Conservation (phyloP, 1,140 invertebrate genomes). For the Holotrichia oblita region DNA sequence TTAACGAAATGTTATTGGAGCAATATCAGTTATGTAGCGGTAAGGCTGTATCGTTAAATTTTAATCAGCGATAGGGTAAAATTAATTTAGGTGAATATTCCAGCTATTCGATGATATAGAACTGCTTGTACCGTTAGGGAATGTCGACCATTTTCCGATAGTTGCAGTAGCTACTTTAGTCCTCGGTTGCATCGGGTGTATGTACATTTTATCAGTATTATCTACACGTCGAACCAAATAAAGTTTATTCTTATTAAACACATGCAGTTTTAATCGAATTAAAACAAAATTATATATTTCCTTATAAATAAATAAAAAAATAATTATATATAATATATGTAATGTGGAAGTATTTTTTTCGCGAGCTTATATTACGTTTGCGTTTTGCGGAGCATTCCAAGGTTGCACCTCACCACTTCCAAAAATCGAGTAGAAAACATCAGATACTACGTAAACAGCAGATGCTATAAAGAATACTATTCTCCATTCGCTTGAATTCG, state of each 20-base stretch:
- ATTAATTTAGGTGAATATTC: slow-evolving; percentile 47
- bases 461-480: slow-evolving; percentile 68
- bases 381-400: slow-evolving; percentile 59
- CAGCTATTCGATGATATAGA: slow-evolving; percentile 58
- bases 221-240: slow-evolving; percentile 43
- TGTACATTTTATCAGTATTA: slow-evolving; percentile 59
- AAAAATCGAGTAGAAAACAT: slow-evolving; percentile 68
- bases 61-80: slow-evolving; percentile 34
- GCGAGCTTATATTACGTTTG: neutral
- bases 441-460: too few relatives aligned
- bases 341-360: neutral
- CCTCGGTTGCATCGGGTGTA: slow-evolving; percentile 61
- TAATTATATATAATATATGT: neutral
- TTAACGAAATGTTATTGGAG: slow-evolving; percentile 56
- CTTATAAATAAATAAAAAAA: neutral
- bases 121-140: slow-evolving; percentile 59
- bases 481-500: slow-evolving; percentile 67
- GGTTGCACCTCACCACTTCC: slow-evolving; percentile 61
- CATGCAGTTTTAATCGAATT: neutral
- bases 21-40: slow-evolving; percentile 57
- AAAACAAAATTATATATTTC: neutral
- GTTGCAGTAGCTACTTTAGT: slow-evolving; percentile 59
- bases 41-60: slow-evolving; percentile 49
- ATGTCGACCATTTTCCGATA: slow-evolving; percentile 60
- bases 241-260: neutral